Evolutionary conservation across 2,797 vertebrate species (phyloP).

Genomic region (Adrianichthys oophorus): DNA sequence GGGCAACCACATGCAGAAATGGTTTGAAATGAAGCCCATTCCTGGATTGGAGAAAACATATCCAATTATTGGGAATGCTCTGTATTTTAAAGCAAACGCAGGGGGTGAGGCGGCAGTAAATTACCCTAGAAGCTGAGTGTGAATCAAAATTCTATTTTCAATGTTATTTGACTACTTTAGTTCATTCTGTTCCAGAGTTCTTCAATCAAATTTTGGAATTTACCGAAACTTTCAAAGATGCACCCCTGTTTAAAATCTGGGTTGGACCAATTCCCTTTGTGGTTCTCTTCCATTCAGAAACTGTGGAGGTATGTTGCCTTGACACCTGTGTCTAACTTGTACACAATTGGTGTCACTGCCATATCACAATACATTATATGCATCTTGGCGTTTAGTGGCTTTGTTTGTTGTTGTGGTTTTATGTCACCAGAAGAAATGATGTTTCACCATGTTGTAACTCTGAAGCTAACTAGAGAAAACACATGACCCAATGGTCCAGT

Average conservation of each 20-base stretch:
- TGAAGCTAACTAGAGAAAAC: no score
- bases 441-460: no score
- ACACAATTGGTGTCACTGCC: no score
- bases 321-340: background rate
- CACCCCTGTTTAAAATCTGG: conserved; percentile 86
- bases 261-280: conserved; percentile 84
- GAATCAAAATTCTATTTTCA: background rate
- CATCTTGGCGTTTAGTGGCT: no score
- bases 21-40: conserved; percentile 69
- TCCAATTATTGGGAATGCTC: conserved; percentile 72
- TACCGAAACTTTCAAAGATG: conserved; percentile 37
- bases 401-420: no score
- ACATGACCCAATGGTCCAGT: no score
- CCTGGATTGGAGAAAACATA: conserved; percentile 59
- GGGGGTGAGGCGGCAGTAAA: conserved; percentile 63
- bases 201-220: conserved; percentile 80
- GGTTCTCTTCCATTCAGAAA: conserved; percentile 82
- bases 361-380: no score
- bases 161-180: background rate
- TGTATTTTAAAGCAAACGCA: conserved; percentile 66
- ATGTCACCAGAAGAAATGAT: no score
- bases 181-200: conserved; percentile 78
- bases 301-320: conserved; percentile 81
- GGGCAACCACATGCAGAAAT: conserved; percentile 66
- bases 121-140: no score